Conservation (phyloP, 2,888 invertebrate genomes). For the Gasteruption jaculator region DNA sequence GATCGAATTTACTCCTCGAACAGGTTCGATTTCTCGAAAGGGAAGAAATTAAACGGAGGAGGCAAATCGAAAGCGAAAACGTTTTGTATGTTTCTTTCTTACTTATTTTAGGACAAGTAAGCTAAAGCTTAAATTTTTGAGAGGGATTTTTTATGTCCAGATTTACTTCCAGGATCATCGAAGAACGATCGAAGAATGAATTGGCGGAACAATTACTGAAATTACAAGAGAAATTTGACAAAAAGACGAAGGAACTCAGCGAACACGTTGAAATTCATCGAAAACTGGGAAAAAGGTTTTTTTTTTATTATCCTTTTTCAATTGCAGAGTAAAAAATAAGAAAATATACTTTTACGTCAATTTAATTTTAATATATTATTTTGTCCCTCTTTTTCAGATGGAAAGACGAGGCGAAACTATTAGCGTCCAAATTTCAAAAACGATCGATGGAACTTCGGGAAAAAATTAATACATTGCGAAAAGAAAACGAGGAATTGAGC, state of each 20-base stretch:
- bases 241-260: conserved; percentile 57
- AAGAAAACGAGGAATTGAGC: conserved; percentile 50
- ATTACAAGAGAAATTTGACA: conserved; percentile 40
- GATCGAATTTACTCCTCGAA: conserved; percentile 33
- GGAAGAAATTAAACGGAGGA: conserved; percentile 33
- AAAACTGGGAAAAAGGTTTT: conserved; percentile 58
- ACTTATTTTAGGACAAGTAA: too few relatives aligned
- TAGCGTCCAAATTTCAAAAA: conserved; percentile 61
- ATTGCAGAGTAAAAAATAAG: conserved; percentile 12
- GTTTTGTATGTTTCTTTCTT: conserved; percentile 3
- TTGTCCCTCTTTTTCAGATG: conserved; percentile 55
- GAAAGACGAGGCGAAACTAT: conserved; percentile 61
- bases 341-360: background rate
- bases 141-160: conserved; percentile 1
- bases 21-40: conserved; percentile 39
- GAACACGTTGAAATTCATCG: conserved; percentile 60
- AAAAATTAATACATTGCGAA: conserved; percentile 56
- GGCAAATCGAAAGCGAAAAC: conserved; percentile 17
- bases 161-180: too few relatives aligned
- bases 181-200: too few relatives aligned
- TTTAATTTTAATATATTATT: conserved; percentile 8
- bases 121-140: too few relatives aligned
- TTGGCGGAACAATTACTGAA: conserved; percentile 23
- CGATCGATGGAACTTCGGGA: conserved; percentile 56
- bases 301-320: conserved; percentile 9